phyloP scores from a whole-genome alignment of 2,888 invertebrate genomes.

The Lutraria lutraria region DNA sequence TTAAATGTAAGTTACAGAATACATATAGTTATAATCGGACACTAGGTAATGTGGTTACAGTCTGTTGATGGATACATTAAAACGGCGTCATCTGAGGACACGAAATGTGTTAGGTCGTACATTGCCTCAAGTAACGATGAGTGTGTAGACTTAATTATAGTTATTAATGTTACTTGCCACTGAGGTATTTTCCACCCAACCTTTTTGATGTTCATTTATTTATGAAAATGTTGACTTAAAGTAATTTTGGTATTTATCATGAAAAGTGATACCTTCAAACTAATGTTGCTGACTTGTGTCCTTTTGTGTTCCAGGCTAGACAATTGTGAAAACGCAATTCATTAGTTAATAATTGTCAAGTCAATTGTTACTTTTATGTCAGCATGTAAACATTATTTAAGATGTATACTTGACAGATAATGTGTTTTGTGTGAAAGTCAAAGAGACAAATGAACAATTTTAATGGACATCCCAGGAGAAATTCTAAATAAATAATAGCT shows the following conservation, averaged over 20 bases:
- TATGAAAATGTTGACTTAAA: conserved; percentile 30
- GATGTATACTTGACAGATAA: neutral
- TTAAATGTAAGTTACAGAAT: conserved; percentile 13
- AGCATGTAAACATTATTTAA: neutral
- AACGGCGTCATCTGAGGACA: conserved; percentile 42
- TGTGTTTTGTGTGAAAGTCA: neutral
- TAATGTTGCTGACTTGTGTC: conserved; percentile 20
- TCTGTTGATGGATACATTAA: conserved; percentile 19
- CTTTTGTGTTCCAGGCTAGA: neutral
- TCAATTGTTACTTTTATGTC: neutral
- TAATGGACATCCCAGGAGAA: too few species aligned
- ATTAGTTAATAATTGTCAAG: conserved; percentile 4
- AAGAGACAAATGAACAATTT: neutral
- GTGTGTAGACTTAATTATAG: conserved; percentile 38
- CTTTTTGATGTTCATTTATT: conserved; percentile 41
- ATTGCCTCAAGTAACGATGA: conserved; percentile 38
- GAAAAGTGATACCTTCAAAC: conserved; percentile 13
- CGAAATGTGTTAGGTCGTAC: conserved; percentile 38
- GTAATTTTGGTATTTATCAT: conserved; percentile 21
- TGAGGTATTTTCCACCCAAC: conserved; percentile 22
- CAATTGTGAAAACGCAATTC: neutral
- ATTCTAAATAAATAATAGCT: too few species aligned
- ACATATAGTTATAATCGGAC: conserved; percentile 7
- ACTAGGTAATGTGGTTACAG: conserved; percentile 6
- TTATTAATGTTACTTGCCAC: conserved; percentile 45